These are phyloP conservation scores for Altica lythri DNA, from an alignment of 2,888 invertebrate genomes.

Conservation along the genomic window DNA sequence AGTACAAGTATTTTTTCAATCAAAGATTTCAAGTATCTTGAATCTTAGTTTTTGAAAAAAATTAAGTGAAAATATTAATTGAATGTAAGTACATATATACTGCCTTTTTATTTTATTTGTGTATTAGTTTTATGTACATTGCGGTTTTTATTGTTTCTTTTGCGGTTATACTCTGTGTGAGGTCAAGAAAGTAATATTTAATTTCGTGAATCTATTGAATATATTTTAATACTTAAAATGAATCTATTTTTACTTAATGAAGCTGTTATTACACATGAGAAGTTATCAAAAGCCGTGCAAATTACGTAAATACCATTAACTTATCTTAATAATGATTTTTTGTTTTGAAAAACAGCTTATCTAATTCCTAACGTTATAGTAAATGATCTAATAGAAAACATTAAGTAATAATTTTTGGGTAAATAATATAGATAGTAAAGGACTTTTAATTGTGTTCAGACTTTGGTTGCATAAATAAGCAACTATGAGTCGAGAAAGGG, in stretches of 20 bases:
- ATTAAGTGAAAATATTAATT: conserved; percentile 39
- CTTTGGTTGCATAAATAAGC: conserved; percentile 8
- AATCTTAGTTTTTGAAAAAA: conserved; percentile 39
- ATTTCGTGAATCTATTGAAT: too few species aligned
- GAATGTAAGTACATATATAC: conserved; percentile 20
- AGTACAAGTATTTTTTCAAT: background rate
- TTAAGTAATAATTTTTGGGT: background rate
- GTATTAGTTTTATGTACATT: background rate
- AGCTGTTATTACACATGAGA: too few species aligned
- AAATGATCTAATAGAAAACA: background rate
- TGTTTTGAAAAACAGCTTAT: background rate
- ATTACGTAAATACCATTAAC: conserved; percentile 17
- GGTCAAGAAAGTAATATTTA: too few species aligned
- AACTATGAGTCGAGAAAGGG: conserved; percentile 63
- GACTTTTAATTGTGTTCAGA: too few species aligned
- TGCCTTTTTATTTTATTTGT: background rate
- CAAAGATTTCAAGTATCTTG: too few species aligned
- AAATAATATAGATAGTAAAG: too few species aligned
- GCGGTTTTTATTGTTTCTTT: background rate
- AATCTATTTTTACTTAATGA: too few species aligned
- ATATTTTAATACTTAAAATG: too few species aligned
- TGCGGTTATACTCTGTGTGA: background rate
- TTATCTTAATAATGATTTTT: conserved; percentile 7
- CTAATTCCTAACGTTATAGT: background rate
- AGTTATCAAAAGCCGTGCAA: background rate